Evolutionary conservation across 2,888 invertebrate genomes (phyloP), one percentile per base, ranked within the genome.

Genomic region (Drosophila buzzatii): DNA sequence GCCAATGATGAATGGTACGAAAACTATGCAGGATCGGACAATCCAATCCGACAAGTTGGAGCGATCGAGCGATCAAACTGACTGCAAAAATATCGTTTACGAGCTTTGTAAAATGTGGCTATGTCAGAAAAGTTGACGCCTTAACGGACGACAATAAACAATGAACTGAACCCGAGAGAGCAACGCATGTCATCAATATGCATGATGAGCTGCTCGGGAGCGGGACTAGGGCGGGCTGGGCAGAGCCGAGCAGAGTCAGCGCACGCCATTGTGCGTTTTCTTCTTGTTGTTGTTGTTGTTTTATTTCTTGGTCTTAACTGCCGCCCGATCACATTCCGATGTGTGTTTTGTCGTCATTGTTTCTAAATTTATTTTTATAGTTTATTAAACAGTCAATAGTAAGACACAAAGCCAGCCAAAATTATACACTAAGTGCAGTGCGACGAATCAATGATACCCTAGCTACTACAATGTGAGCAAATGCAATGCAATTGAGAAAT

Each of bases 291-390:
- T 23, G 3, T 23, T 23, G 3, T 58, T 9, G 9, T n/a, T 44
- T 45, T 35, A 33, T 37, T 55, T 55, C 18, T 55, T 23, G 39
- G 47, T 47, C 76, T 80, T 80, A 75, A 82, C 79, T 65, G 85
- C 76, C 84, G 63, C 70, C 64, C 84, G 82, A 82, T 84, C 78
- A 78, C 84, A 90, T 90, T 88, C 89, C 89, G 65, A 86, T 63
- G 90, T 73, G 87, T 90, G 75, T 85, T 77, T 81, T 90, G 85
- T 83, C 83, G 87, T 90, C 90, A 84, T 89, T 87, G 81, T 82
- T 73, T 81, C 79, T 85, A 82, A 82, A 89, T 85, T 83, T 87
- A 85, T 87, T 85, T 90, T 89, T 89, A 89, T 89, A 84, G 88
- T 84, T 90, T 89, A 89, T 89, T 90, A 90, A 89, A 85, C 80